Conservation (phyloP, 30 jellyfish, hydroid and myxozoan genomes). For the Nemopilema nomurai region DNA sequence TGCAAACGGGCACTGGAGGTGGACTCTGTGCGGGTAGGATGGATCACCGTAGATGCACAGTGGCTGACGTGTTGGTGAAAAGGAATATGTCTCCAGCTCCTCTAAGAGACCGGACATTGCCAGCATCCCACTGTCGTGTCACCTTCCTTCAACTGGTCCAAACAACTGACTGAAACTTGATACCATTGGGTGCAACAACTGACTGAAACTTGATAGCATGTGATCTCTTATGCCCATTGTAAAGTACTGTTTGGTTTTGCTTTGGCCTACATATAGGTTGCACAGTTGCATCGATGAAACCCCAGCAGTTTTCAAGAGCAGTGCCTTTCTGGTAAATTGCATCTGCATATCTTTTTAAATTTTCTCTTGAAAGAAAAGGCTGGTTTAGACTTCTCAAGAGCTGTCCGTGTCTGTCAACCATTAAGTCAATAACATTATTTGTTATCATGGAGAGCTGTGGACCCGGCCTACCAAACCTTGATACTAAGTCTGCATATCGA, state of each 20-base stretch:
- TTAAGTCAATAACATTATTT: constrained; percentile 13
- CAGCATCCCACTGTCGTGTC: constrained; percentile 23
- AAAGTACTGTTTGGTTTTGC: constrained; percentile 5
- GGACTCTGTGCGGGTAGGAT: constrained; percentile 53
- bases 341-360: constrained; percentile 17
- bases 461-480: constrained; percentile 36
- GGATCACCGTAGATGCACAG: constrained; percentile 50
- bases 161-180: neutral
- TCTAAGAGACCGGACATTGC: constrained; percentile 3
- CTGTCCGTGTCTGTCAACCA: neutral
- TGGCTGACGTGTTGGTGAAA: constrained; percentile 2
- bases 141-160: constrained; percentile 28
- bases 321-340: constrained; percentile 11
- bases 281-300: constrained; percentile 13
- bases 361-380: neutral
- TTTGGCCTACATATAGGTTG: constrained; percentile 26
- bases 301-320: constrained; percentile 35
- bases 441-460: constrained; percentile 26
- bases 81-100: neutral
- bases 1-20: constrained; percentile 23
- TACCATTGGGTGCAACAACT: constrained; percentile 2
- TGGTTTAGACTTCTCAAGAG: neutral
- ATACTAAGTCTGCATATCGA: constrained; percentile 32
- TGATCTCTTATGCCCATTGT: constrained; percentile 24
- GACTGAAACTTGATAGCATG: constrained; percentile 17